Evolutionary conservation across 1,140 invertebrate species (phyloP).

Genomic region (Charaxes varanes): DNA sequence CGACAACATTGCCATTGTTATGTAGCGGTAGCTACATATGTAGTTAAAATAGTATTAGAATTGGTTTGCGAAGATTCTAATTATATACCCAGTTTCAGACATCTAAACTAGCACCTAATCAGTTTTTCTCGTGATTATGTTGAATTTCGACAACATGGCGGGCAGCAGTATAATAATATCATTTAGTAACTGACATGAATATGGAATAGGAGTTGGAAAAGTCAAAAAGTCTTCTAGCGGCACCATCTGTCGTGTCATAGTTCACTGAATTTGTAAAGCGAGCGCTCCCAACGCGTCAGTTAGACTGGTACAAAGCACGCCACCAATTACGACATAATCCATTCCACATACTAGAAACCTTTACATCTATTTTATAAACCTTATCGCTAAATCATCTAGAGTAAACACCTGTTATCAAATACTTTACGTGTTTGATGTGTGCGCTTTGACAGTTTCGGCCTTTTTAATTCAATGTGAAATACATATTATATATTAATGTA

Average conservation of each 20-base stretch:
- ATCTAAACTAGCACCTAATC: too few relatives aligned
- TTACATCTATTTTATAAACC: constrained; percentile 15
- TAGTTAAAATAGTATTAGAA: too few relatives aligned
- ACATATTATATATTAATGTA: constrained; percentile 1
- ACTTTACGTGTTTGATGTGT: constrained; percentile 1
- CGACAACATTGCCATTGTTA: too few relatives aligned
- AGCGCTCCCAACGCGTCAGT: constrained; percentile 30
- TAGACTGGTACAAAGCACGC: constrained; percentile 19
- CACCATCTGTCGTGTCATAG: constrained; percentile 15
- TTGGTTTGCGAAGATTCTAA: too few relatives aligned
- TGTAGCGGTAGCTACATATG: too few relatives aligned
- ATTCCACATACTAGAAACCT: constrained; percentile 15
- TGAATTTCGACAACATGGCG: too few relatives aligned
- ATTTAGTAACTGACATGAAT: too few relatives aligned
- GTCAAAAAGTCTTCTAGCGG: constrained; percentile 3
- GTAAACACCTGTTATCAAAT: constrained; percentile 8
- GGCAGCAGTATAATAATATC: too few relatives aligned
- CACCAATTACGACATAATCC: constrained; percentile 24
- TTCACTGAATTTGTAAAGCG: constrained; percentile 26
- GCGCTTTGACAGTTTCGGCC: background rate
- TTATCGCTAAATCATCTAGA: constrained; percentile 14
- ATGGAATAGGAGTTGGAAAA: too few relatives aligned
- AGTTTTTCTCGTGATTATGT: too few relatives aligned
- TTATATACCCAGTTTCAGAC: too few relatives aligned
- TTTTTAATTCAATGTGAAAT: background rate